Percentiles rank a stretch among this genome's conserved stretches.
Conservation (phyloP, 2,797 vertebrate species). For the Oreochromis grahami region DNA sequence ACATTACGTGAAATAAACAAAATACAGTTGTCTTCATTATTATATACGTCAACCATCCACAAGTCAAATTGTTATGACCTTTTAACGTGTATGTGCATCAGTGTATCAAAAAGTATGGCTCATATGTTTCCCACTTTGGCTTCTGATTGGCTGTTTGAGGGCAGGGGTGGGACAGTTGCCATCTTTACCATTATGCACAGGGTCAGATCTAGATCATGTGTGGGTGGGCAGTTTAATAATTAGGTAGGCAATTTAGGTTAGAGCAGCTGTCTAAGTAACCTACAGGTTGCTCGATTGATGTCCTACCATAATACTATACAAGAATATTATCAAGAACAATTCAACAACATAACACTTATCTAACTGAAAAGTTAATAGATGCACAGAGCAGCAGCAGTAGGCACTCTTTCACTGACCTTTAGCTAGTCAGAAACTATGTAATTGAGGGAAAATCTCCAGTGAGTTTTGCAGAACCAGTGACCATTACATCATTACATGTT, state of each 20-base stretch:
- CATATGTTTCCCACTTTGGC: not conserved
- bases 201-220: not conserved
- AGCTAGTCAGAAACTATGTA: not conserved
- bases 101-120: not conserved
- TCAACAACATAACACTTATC: not conserved
- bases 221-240: not conserved
- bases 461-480: not conserved
- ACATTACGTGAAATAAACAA: not conserved
- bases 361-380: not conserved
- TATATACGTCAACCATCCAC: not conserved
- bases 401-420: not conserved
- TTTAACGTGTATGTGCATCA: not conserved
- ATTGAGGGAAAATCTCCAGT: not conserved
- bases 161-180: not conserved
- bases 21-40: not conserved
- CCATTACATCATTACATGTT: not conserved
- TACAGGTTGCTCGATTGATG: not conserved
- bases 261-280: not conserved
- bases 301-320: not conserved
- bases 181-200: not conserved
- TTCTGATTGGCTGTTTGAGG: not conserved
- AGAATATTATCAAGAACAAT: not conserved
- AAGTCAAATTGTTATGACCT: not conserved
- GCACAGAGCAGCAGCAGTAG: not conserved
- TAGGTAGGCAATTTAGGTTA: not conserved